Evolutionary conservation across 2,888 invertebrate species (phyloP), one percentile per base, ranked within the genome.

Genomic region (Cheilosia variabilis): DNA sequence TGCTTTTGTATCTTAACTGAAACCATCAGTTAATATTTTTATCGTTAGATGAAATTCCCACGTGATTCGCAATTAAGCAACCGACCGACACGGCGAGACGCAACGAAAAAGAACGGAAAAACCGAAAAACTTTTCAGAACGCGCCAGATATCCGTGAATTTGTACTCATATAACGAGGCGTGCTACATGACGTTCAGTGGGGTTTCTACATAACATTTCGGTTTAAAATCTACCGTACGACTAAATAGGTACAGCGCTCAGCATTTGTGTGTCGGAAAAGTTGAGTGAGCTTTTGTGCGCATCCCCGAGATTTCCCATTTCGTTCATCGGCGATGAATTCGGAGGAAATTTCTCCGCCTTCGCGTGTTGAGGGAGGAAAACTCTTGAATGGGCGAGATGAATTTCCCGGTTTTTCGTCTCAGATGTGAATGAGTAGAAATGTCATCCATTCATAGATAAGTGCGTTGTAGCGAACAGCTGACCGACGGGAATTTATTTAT

Each of bases 151-250:
- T 69, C 78, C 78, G 78, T 78, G 62, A 62, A 7, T 47, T n/a
- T 31, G 41, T 22, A 4, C 24, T 52, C 52, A 15, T 22, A 9
- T 52, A 52, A 13, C 17, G 22, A 7, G 60, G 7, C 37, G 52
- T 2, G 5, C 69, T 77, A 68, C 58, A 55, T 68, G 53, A 45
- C 62, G 41, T 43, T n/a, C 31, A 50, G 41, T 41, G 17, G 34
- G 47, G 2, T 50, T 22, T 22, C 3, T 50, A 50, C 43, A 63
- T 31, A 80, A 84, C 84, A 65, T 84, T 80, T 65, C 84, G 80
- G 84, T 80, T 65, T 75, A 80, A 84, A 84, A 80, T 80, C 80
- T 84, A 84, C 80, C 84, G 84, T 71, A 65, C 71, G 84, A 84
- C 84, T 84, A 43, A 84, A 76, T 66, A 75, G 75, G 13, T 68